phyloP scores from a whole-genome alignment of 1,140 invertebrate genomes.

The Scaptodrosophila lebanonensis region DNA sequence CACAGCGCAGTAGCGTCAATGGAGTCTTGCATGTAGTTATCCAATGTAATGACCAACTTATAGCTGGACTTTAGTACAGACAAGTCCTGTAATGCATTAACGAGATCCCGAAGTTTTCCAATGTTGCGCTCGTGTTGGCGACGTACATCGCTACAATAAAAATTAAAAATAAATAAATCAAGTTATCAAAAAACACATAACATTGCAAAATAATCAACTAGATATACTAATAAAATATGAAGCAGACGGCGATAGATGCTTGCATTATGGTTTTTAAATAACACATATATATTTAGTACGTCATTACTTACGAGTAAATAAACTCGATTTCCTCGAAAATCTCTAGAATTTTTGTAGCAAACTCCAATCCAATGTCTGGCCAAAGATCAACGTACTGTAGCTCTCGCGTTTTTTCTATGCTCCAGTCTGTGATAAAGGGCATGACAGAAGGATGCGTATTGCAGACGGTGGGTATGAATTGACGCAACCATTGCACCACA shows the following conservation, averaged over 20 bases:
- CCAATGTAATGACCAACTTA: slow-evolving; percentile 64
- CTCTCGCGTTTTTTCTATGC: slow-evolving; percentile 64
- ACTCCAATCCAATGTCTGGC: slow-evolving; percentile 74
- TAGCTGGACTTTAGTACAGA: slow-evolving; percentile 65
- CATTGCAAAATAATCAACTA: background rate
- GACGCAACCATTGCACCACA: slow-evolving; percentile 67
- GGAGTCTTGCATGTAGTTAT: slow-evolving; percentile 68
- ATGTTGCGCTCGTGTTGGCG: slow-evolving; percentile 66
- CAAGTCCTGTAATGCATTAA: slow-evolving; percentile 65
- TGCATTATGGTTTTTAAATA: too few relatives aligned
- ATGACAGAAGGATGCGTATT: slow-evolving; percentile 69
- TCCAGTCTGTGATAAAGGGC: slow-evolving; percentile 67
- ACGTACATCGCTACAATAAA: slow-evolving; percentile 48
- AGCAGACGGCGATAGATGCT: too few relatives aligned
- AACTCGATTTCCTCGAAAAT: slow-evolving; percentile 70
- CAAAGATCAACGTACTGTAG: slow-evolving; percentile 66
- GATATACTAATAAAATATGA: background rate
- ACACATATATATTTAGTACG: background rate
- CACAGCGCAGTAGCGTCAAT: slow-evolving; percentile 68
- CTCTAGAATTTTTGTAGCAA: slow-evolving; percentile 61
- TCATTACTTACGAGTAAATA: slow-evolving; percentile 59
- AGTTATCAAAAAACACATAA: too few relatives aligned
- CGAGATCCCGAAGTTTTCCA: slow-evolving; percentile 56
- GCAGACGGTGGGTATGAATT: slow-evolving; percentile 63
- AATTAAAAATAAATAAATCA: background rate